Evolutionary conservation across 2,888 invertebrate species (phyloP).

Genomic region (Callyntrura sp.): DNA sequence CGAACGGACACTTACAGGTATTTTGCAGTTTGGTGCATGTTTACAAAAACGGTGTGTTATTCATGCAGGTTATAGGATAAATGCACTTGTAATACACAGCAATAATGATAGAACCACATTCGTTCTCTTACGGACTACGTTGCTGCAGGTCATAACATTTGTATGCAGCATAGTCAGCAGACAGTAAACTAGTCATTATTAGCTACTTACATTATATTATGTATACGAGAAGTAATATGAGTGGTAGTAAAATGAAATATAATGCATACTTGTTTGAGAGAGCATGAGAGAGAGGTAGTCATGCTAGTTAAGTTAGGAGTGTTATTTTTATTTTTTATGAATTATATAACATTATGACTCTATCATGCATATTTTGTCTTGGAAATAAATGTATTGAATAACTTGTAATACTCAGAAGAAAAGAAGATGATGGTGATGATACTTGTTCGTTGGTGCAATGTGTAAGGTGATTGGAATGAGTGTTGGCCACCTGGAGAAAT

Average conservation of each 20-base stretch:
- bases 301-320: not conserved
- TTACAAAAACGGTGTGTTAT: not conserved
- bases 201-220: not conserved
- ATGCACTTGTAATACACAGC: constrained; percentile 54
- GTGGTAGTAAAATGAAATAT: too few species aligned
- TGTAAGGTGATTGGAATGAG: constrained; percentile 80
- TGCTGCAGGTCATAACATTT: constrained; percentile 56
- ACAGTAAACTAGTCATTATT: constrained; percentile 39
- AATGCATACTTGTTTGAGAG: not conserved
- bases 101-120: constrained; percentile 58
- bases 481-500: constrained; percentile 83
- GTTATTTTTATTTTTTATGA: constrained; percentile 65
- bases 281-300: not conserved
- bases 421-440: constrained; percentile 2
- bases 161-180: not conserved
- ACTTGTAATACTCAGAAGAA: constrained; percentile 19
- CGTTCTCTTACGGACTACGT: constrained; percentile 4
- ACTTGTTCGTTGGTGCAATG: constrained; percentile 66
- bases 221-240: too few species aligned
- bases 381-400: constrained; percentile 51
- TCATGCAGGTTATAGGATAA: constrained; percentile 3
- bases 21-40: constrained; percentile 44
- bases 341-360: constrained; percentile 77
- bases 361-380: constrained; percentile 61
- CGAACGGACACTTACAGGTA: not conserved